phyloP scores from a whole-genome alignment of 2,888 invertebrate species.

The Galerucella nymphaeae region DNA sequence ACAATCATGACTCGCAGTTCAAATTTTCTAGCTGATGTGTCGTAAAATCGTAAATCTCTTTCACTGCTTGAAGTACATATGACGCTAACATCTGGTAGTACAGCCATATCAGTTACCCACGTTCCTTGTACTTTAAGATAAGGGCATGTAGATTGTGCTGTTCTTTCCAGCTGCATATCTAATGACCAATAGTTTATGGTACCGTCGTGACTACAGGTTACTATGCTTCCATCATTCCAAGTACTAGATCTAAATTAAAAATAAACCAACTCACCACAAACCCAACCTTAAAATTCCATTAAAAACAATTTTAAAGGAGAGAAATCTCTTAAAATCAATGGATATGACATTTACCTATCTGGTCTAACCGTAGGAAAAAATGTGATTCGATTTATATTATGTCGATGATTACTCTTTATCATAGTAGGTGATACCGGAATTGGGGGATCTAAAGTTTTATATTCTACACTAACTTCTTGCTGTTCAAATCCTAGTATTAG shows the following conservation, averaged over 20 bases:
- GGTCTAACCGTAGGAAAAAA: constrained; percentile 70
- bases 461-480: constrained; percentile 72
- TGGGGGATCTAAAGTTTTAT: constrained; percentile 72
- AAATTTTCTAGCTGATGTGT: constrained; percentile 79
- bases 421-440: constrained; percentile 71
- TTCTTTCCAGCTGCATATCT: constrained; percentile 74
- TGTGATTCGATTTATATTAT: constrained; percentile 73
- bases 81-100: constrained; percentile 81
- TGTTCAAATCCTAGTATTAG: constrained; percentile 78
- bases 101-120: constrained; percentile 80
- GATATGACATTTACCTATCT: constrained; percentile 28
- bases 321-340: too few species aligned
- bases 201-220: constrained; percentile 82
- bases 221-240: constrained; percentile 75
- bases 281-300: too few species aligned
- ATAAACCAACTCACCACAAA: too few species aligned
- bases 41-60: constrained; percentile 81
- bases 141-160: constrained; percentile 74
- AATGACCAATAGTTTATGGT: constrained; percentile 82
- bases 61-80: constrained; percentile 82
- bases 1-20: constrained; percentile 77
- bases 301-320: too few species aligned
- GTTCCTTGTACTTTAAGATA: constrained; percentile 70
- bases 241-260: constrained; percentile 64
- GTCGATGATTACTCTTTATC: constrained; percentile 76